Evolutionary conservation across 2,797 vertebrate species (phyloP), one percentile per base, ranked within the genome.

Genomic region (Gambusia yucatana): DNA sequence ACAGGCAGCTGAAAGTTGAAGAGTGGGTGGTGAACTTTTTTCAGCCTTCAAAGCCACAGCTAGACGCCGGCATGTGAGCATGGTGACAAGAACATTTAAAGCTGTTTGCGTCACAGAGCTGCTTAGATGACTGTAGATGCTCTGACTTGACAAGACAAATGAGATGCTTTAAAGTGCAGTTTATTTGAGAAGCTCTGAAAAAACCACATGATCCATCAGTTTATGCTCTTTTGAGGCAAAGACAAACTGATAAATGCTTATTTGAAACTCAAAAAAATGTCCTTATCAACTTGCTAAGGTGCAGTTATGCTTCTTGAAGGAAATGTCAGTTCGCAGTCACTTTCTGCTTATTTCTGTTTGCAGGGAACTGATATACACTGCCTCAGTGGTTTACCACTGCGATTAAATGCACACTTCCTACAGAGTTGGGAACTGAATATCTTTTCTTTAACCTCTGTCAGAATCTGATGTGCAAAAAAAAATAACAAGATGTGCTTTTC

Each of bases 381-480:
- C 30, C 30, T 76, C 67, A 83, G 82, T 78, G 81, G 80, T 86
- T 87, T 39, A 71, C 81, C 41, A 52, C 13, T 55, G 8, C 0
- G 4, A 73, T 80, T 50, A 61, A 43, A 72, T 46, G 59, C 75
- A 71, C 79, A 65, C 77, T 87, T 89, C 84, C 87, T 83, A 83
- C 79, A 22, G 33, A 59, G 50, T 36, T 8, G 14, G 70, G 52
- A 78, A 78, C 63, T 79, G 22, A 79, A 70, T 39, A 77, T 39
- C 50, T 78, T 78, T 48, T 57, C 48, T 70, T 79, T 76, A 25
- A 57, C 61, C 59, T 65, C n/a, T 6, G 22, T 39, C 30, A 75
- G 59, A 36, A 63, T 22, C 69, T 50, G 46, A 0, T 16, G 82
- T 43, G 28, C 43, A n/a, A 75, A 76, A 61, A 59, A 59, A 81